Percentiles rank a stretch among this genome's conserved stretches.
Conservation (phyloP, 2,888 invertebrate genomes). For the Lumbricus terrestris region DNA sequence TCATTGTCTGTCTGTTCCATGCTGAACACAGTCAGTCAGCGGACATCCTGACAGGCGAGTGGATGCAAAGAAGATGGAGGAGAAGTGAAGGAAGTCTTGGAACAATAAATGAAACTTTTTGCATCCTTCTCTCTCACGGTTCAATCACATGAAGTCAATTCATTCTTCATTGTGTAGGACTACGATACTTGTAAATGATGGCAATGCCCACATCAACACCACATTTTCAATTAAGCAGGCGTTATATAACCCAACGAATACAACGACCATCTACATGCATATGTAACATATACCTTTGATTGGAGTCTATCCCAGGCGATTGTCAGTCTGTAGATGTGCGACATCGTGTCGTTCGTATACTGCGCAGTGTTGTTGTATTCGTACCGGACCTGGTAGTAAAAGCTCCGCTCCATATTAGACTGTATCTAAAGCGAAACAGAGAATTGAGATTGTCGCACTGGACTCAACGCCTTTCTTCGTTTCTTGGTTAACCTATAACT, state of each 20-base stretch:
- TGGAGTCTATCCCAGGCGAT: constrained; percentile 20
- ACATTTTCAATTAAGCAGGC: background rate
- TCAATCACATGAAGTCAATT: no score
- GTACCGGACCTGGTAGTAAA: background rate
- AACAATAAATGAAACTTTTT: background rate
- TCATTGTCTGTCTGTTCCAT: background rate
- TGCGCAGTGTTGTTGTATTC: constrained; percentile 15
- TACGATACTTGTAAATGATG: no score
- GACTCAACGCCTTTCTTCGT: background rate
- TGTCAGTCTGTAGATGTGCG: background rate
- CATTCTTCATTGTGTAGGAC: no score
- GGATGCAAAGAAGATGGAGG: background rate
- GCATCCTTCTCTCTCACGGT: no score
- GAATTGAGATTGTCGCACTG: background rate
- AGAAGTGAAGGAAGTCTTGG: background rate
- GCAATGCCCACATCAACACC: background rate
- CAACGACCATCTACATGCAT: background rate
- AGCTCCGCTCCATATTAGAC: background rate
- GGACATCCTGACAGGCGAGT: background rate
- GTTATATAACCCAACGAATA: background rate
- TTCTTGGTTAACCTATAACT: background rate
- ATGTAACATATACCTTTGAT: constrained; percentile 5
- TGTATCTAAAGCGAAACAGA: background rate
- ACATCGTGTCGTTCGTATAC: constrained; percentile 8
- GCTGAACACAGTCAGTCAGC: background rate